Evolutionary conservation across 2,888 invertebrate species (phyloP).

Genomic region (Brachyptera risi): DNA sequence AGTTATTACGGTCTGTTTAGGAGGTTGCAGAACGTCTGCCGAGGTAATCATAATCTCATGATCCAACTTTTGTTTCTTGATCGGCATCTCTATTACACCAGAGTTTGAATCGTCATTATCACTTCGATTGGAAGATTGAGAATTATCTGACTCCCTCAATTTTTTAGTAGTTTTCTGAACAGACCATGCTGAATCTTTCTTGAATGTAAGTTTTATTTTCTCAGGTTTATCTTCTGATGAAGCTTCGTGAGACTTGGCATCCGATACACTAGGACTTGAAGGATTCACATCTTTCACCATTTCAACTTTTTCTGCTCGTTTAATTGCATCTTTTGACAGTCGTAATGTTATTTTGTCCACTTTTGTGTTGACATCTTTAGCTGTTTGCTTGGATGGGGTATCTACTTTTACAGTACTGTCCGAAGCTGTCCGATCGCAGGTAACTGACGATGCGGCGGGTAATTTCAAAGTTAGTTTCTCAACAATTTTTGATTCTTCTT

Average conservation of each 20-base stretch:
- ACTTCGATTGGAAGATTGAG: neutral
- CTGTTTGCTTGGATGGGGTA: neutral
- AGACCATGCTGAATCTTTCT: constrained; percentile 31
- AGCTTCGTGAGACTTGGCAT: neutral
- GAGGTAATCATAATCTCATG: too few species aligned
- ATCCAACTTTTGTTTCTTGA: neutral
- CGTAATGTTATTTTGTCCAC: constrained; percentile 34
- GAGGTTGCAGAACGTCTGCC: too few species aligned
- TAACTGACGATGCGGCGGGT: constrained; percentile 33
- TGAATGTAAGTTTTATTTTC: constrained; percentile 30
- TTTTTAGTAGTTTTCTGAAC: constrained; percentile 24
- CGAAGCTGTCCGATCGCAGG: constrained; percentile 35
- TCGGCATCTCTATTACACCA: neutral
- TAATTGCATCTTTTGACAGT: constrained; percentile 8
- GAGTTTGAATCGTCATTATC: neutral
- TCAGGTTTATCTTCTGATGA: constrained; percentile 20
- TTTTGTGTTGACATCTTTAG: constrained; percentile 42
- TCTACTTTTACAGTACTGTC: neutral
- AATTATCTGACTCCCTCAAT: constrained; percentile 1
- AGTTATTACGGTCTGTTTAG: neutral
- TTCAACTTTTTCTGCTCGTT: constrained; percentile 23
- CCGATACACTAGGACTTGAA: neutral
- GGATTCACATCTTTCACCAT: neutral
- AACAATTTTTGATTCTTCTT: constrained; percentile 39
- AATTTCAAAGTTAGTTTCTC: constrained; percentile 30